Evolutionary conservation across 53 echinoderm and acorn worm genomes (phyloP), one percentile per base, ranked within the genome.

Genomic region (Actinopyga echinites): DNA sequence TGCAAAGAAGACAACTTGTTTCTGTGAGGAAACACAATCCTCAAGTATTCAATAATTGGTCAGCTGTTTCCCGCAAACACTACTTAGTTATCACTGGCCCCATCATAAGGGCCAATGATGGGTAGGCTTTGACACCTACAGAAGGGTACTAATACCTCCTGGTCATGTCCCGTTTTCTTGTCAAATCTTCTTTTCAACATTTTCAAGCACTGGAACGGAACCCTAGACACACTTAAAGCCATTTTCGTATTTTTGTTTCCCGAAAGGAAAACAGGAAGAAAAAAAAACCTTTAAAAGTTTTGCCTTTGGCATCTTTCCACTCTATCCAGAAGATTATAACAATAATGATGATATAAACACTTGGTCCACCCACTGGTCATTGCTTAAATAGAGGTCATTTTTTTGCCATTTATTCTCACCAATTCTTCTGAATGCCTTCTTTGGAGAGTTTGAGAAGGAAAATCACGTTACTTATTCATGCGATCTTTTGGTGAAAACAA

Each of bases 1-100:
- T 71, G 71, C 71, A 71, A 71, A 71, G n/a, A 44, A 71, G 71
- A 71, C 71, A 71, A 71, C 71, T 71, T 71, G 71, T 71, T 71
- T 71, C 71, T 71, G 44, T 71, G 40, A 42, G 40, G 71, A 71
- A 71, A 71, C 71, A 71, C 44, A 71, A 71, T 44, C 71, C 71
- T 71, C 40, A 71, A 71, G 71, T 71, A 44, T 71, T 42, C 71
- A 71, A 71, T 71, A 71, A 71, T 71, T 71, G 71, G 71, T 71
- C 42, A 71, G 71, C 42, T 19, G n/a, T 44, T 71, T 71, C 42
- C 5, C 71, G 23, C 42, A 40, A 44, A 71, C 42, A 40, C 44
- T 42, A 42, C 25, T 71, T 25, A 23, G 71, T 44, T 38, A 44
- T 71, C 23, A 24, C 42, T 24, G 71, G 71, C 71, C 71, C 42